phyloP scores from a whole-genome alignment of 2,888 invertebrate species.

The Lumbricus terrestris region DNA sequence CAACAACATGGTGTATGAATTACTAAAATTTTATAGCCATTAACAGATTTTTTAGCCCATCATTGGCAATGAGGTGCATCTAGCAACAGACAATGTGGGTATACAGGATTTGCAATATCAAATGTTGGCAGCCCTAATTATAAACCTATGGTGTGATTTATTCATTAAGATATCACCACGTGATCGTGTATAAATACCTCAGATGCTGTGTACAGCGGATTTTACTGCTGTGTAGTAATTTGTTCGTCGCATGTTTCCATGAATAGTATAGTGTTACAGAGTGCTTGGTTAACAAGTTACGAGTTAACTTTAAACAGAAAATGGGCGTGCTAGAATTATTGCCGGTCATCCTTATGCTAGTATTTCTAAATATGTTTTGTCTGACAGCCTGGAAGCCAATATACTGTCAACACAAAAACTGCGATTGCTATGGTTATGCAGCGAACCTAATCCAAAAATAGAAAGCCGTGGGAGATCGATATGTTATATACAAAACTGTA shows the following conservation, averaged over 20 bases:
- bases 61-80: no score
- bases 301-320: not conserved
- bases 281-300: not conserved
- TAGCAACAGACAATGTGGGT: no score
- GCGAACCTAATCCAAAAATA: not conserved
- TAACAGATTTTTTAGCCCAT: no score
- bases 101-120: no score
- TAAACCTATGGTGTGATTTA: not conserved
- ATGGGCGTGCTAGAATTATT: not conserved
- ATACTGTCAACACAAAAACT: not conserved
- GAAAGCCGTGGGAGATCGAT: not conserved
- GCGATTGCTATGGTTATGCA: not conserved
- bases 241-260: not conserved
- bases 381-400: not conserved
- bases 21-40: no score
- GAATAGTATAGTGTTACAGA: no score
- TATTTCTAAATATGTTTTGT: not conserved
- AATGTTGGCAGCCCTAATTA: no score
- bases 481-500: not conserved
- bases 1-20: no score
- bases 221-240: not conserved
- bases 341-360: not conserved
- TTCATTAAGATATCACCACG: not conserved
- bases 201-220: not conserved
- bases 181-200: not conserved